Base-by-base conservation (phyloP, 2,888 invertebrate genomes). In the Drosophila silvestris region DNA sequence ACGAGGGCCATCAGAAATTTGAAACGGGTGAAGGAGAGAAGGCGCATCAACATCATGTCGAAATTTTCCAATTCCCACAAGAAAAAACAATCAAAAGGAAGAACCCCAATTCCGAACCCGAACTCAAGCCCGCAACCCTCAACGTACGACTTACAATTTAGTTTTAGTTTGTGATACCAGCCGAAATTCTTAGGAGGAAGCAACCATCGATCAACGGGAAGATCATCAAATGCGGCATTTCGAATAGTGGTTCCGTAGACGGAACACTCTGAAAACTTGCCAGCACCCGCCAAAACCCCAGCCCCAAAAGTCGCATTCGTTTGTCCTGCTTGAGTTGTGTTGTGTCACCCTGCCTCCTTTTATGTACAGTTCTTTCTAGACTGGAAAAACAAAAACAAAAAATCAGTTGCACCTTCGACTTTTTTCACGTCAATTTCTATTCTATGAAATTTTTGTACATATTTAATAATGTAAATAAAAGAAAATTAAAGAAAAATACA, bases 161-260 rank as follows among this genome's bases (percentile, higher is more conserved):
- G 92, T 91, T 92, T 90, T 92, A 92, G 91, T 92, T 91, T 92
- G 92, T 92, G 92, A 92, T 92, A 92, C 91, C 91, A 89, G 89
- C 81, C 88, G 89, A 83, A 91, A 89, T 90, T 87, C 76, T 77
- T 76, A 69, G 74, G 79, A 79, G 87, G 81, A 80, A 78, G 78
- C 74, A 70, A 69, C 67, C 54, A 59, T 53, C 67, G 54, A 16
- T 54, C 73, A 41, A 77, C 58, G 58, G 70, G 57, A 75, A 66
- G 54, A 66, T 63, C 53, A 66, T 59, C 44, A 50, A 79, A 69
- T 73, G 77, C 77, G 69, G 39, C 58, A 54, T 52, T 80, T 62
- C 59, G 44, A 50, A 14, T 44, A 80, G 37, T 39, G 22, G 19
- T 44, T 72, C 44, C 68, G 39, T 37, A 26, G 22, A 53, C 10